Evolutionary conservation across 2,113 vertebrate species (phyloP), one percentile per base, ranked within the genome.

Genomic region (Sisor rabdophorus): DNA sequence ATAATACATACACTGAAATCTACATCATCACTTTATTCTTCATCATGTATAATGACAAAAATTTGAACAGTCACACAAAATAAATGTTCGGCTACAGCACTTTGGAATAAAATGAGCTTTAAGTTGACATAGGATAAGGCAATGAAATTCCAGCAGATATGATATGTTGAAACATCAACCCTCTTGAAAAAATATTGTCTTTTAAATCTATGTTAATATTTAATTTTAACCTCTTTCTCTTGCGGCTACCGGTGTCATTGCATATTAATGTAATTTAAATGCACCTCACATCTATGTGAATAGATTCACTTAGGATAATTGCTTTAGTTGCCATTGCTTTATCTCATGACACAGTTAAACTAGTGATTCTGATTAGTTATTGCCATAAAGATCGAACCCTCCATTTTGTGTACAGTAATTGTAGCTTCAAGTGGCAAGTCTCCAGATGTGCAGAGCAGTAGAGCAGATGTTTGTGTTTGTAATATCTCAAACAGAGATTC

Each of bases 291-390:
- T 3, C 4, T 50, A 50, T 52, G 65, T 19, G 47, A 68, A 68
- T 5, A 26, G 9, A 19, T 52, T 59, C n/a, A 2, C 12, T n/a
- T n/a, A 26, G 53, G 13, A 40, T 52, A 77, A 70, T 36, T 22
- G 8, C 20, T 19, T 58, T 48, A 52, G 4, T 58, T 28, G 44
- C 17, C 36, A 3, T 59, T 8, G 3, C 28, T 26, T 26, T 17
- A 60, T 26, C 24, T 55, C 20, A 22, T 7, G 54, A 53, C 17
- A 32, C 17, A 32, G 26, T 16, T 16, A 22, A 6, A 26, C 2
- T 22, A n/a, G 12, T 32, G 44, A 48, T 48, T 71, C 47, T 61
- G 28, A 30, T 50, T 60, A 40, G 55, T 61, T 77, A 61, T 52
- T 77, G 55, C 28, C 20, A 61, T 61, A 30, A 50, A 54, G 13